A percentile compares a stretch with the other conserved stretches of the same genome.
These are phyloP conservation scores for Stomatorhinus ivindoensis DNA, from an alignment of 2,113 vertebrate species.

Conservation along the genomic window DNA sequence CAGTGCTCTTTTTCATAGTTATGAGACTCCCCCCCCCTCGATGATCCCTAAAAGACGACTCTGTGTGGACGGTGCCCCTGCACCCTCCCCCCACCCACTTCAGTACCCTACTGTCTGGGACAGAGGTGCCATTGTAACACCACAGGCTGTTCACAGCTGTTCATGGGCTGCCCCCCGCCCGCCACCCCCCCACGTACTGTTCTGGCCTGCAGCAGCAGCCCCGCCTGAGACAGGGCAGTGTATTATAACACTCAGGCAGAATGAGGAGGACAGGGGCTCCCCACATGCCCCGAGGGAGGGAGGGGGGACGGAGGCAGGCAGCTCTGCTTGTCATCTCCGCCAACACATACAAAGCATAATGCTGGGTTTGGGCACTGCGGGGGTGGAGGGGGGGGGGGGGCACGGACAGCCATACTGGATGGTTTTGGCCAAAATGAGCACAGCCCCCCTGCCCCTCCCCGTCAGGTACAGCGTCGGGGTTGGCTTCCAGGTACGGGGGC, in stretches of 20 bases:
- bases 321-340: not conserved
- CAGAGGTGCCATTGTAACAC: constrained; percentile 12
- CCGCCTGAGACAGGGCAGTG: not conserved
- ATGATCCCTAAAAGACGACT: not conserved
- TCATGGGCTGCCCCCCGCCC: not conserved
- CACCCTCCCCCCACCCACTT: not conserved
- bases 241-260: not conserved
- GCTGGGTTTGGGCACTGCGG: not conserved
- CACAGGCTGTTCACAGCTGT: constrained; percentile 11
- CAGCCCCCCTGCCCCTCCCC: not conserved
- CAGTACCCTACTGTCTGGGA: constrained; percentile 4
- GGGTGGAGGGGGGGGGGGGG: no score
- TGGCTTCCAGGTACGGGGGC: not conserved
- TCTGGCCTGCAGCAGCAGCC: not conserved
- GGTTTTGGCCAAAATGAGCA: not conserved
- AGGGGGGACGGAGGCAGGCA: constrained; percentile 46
- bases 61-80: not conserved
- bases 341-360: not conserved
- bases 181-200: not conserved
- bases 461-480: not conserved
- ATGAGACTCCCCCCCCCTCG: not conserved
- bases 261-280: not conserved
- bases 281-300: not conserved
- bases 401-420: not conserved
- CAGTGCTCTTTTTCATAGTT: not conserved